A percentile compares a stretch with the other conserved stretches of the same genome.
Conservation (phyloP, 2,888 invertebrate genomes). For the Synergus gifuensis region DNA sequence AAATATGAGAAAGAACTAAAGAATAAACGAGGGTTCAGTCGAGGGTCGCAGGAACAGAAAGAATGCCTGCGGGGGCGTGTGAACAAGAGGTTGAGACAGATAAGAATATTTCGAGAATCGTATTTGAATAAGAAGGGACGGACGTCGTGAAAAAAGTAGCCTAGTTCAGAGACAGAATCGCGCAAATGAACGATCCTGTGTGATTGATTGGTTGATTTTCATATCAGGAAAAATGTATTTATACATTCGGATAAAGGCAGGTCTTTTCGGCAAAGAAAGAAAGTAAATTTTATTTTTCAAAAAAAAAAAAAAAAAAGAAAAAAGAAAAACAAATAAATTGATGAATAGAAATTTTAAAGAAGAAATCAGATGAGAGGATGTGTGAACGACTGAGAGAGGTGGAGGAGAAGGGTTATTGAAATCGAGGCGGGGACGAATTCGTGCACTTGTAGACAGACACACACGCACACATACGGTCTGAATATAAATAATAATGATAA, state of each 20-base stretch:
- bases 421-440: slow-evolving; percentile 45
- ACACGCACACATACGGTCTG: slow-evolving; percentile 56
- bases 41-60: slow-evolving; percentile 56
- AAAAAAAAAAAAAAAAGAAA: slow-evolving; percentile 25
- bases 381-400: slow-evolving; percentile 49
- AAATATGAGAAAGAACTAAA: slow-evolving; percentile 3
- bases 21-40: slow-evolving; percentile 35
- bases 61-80: slow-evolving; percentile 28
- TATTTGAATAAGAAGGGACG: slow-evolving; percentile 36
- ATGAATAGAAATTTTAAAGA: neutral
- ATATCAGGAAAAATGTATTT: neutral
- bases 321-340: slow-evolving; percentile 32
- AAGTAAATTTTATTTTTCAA: neutral
- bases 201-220: neutral
- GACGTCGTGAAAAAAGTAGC: slow-evolving; percentile 19
- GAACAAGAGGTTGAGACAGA: slow-evolving; percentile 8
- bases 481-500: slow-evolving; percentile 52
- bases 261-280: neutral
- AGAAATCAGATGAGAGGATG: slow-evolving; percentile 48
- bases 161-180: neutral
- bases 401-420: slow-evolving; percentile 49
- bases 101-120: slow-evolving; percentile 1
- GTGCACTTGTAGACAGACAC: slow-evolving; percentile 58
- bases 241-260: neutral
- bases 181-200: slow-evolving; percentile 1